Percentiles rank a stretch among this genome's conserved stretches.
Evolutionary conservation across 2,113 vertebrate genomes (phyloP).

Genomic region (Aegotheles bennettii): DNA sequence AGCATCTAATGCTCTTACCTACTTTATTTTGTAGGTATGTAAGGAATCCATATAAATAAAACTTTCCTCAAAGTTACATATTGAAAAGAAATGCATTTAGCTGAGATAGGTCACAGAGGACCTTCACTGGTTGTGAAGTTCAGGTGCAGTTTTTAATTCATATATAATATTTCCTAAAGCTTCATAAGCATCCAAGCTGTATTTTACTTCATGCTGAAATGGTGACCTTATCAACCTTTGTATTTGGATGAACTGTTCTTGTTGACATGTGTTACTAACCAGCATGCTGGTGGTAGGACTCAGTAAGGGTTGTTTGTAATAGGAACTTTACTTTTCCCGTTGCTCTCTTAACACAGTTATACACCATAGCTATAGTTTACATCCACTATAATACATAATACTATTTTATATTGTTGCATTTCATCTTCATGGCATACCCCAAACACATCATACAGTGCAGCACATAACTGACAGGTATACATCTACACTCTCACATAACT

Average conservation of each 20-base stretch:
- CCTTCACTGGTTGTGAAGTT: not conserved
- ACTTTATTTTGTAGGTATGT: not conserved
- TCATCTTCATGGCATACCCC: not conserved
- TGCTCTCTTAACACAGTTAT: not conserved
- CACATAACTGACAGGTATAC: not conserved
- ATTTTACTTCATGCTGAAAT: not conserved
- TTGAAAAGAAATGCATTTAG: not conserved
- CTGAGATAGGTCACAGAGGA: not conserved
- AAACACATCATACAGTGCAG: not conserved
- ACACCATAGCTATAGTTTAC: not conserved
- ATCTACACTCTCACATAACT: accelerated
- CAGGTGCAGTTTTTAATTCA: not conserved
- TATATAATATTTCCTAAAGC: not conserved
- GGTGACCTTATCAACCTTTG: not conserved
- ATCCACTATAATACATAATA: not conserved
- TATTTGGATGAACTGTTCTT: not conserved
- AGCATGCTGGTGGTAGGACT: not conserved
- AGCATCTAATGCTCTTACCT: not conserved
- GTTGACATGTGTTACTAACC: not conserved
- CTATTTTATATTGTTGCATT: not conserved
- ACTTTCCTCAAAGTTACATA: not conserved
- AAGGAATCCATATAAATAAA: not conserved
- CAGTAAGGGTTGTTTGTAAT: not conserved
- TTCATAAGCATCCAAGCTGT: not conserved
- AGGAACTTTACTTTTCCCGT: not conserved